Evolutionary conservation across 2,797 vertebrate genomes (phyloP).

Genomic region (Arctocebus calabarensis): DNA sequence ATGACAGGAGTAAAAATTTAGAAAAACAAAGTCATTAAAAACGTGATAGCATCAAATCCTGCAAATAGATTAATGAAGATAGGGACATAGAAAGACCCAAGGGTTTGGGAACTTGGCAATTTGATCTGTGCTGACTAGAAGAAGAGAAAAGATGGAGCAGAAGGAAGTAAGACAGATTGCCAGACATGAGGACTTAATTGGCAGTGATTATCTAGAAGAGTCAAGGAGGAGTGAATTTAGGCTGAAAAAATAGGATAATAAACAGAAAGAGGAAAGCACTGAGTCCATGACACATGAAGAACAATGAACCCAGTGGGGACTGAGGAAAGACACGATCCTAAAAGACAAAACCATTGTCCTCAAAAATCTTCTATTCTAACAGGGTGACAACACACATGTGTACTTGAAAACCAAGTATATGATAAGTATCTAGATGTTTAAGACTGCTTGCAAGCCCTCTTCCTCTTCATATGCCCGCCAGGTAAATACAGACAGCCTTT

Average conservation of each 20-base stretch:
- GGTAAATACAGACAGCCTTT: neutral
- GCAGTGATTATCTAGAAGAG: neutral
- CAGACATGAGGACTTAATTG: neutral
- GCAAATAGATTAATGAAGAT: neutral
- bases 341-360: neutral
- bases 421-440: neutral
- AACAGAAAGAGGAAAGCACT: neutral
- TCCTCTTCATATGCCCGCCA: neutral
- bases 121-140: neutral
- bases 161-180: neutral
- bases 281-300: neutral
- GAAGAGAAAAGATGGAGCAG: neutral
- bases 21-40: neutral
- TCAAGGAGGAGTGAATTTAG: neutral
- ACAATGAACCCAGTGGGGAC: too few species aligned
- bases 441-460: neutral
- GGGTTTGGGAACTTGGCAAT: neutral
- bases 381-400: neutral
- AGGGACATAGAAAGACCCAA: neutral
- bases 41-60: neutral
- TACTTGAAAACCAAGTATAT: neutral
- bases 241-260: neutral
- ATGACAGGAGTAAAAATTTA: neutral
- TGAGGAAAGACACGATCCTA: neutral
- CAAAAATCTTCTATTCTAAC: neutral